These are phyloP conservation scores for Porites australiensis DNA, from an alignment of 64 coral and sea anemone species.

Conservation along the genomic window DNA sequence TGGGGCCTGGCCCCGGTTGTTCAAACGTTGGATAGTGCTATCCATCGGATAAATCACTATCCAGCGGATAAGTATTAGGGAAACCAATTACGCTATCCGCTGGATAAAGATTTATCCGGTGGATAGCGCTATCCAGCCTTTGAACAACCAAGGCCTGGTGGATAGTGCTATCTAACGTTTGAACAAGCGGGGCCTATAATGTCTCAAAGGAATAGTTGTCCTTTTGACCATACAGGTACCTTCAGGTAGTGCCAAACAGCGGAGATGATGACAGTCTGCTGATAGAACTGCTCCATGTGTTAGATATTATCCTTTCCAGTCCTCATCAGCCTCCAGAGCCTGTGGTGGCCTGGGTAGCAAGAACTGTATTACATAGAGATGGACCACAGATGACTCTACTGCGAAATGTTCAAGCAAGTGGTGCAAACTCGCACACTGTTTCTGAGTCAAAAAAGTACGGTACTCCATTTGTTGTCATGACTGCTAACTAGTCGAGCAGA, in stretches of 20 bases:
- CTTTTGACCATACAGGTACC: slow-evolving; percentile 60
- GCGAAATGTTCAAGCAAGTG: slow-evolving; percentile 44
- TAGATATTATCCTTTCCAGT: slow-evolving; percentile 71
- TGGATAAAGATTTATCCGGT: too few species aligned
- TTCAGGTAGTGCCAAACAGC: slow-evolving; percentile 88
- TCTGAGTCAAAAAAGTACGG: slow-evolving; percentile 80
- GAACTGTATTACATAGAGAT: slow-evolving; percentile 69
- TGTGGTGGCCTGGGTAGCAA: slow-evolving; percentile 89
- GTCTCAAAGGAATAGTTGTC: too few species aligned
- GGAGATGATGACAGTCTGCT: slow-evolving; percentile 85
- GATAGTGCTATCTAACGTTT: too few species aligned
- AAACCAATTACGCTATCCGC: too few species aligned
- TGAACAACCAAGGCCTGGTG: too few species aligned
- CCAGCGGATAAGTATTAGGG: too few species aligned
- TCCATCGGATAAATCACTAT: too few species aligned
- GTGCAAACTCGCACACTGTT: slow-evolving; percentile 49
- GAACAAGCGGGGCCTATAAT: too few species aligned
- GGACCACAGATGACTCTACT: slow-evolving; percentile 75
- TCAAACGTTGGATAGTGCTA: too few species aligned
- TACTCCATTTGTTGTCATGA: background rate
- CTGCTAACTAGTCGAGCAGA: too few species aligned
- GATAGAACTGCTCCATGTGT: slow-evolving; percentile 62
- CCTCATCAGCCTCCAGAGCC: slow-evolving; percentile 53
- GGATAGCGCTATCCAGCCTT: too few species aligned
- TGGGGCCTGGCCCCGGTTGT: too few species aligned